Conservation (phyloP, 1,140 invertebrate genomes). For the Nasonia giraulti region DNA sequence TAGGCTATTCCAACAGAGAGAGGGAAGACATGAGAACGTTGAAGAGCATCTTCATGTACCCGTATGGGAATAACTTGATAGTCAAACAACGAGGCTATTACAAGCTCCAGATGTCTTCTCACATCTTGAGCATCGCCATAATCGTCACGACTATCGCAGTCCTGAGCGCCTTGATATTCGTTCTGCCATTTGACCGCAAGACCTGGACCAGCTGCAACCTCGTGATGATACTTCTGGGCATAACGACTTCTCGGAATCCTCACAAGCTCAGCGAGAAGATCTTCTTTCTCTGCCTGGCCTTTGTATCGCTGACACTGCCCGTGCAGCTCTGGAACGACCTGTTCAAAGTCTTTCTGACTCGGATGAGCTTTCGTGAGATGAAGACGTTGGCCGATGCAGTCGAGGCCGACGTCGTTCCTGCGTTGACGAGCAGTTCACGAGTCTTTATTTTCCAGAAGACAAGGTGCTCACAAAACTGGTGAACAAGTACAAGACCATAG, state of each 20-base stretch:
- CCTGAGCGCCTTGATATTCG: background rate
- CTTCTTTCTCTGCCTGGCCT: background rate
- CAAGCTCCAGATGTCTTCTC: background rate
- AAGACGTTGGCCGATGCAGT: background rate
- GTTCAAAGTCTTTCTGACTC: background rate
- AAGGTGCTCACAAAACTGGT: too few species aligned
- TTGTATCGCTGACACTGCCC: background rate
- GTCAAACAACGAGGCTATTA: background rate
- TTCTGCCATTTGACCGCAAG: background rate
- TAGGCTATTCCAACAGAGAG: background rate
- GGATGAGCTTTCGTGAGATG: background rate
- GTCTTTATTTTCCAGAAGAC: too few species aligned
- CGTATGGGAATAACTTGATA: background rate
- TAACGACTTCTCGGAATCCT: background rate
- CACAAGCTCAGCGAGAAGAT: background rate
- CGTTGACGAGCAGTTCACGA: background rate
- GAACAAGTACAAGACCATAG: too few species aligned
- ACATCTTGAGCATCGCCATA: background rate
- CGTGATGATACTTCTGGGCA: background rate
- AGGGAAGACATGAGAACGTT: background rate
- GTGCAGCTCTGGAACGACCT: background rate
- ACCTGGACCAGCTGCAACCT: background rate
- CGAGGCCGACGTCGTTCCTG: background rate
- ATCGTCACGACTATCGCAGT: background rate
- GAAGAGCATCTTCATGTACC: background rate